Percentiles rank a stretch among this genome's conserved stretches.
Evolutionary conservation across 2,888 invertebrate genomes (phyloP).

Genomic region (Leucoptera coffeella): DNA sequence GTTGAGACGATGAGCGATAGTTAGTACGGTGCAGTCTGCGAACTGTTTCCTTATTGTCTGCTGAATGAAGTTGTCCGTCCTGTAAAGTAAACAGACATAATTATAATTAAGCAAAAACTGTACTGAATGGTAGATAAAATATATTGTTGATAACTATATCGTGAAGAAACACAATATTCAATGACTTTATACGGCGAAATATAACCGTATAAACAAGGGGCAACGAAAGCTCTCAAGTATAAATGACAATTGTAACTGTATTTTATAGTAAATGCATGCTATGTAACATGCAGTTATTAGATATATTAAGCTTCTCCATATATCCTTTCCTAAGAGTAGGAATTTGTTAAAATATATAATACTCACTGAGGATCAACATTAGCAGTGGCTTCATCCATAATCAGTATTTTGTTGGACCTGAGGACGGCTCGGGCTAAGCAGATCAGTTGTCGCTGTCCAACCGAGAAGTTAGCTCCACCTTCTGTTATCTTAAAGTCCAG

Average conservation of each 20-base stretch:
- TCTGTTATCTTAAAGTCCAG: slow-evolving; percentile 67
- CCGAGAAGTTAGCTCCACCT: slow-evolving; percentile 77
- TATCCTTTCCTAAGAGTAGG: too few relatives aligned
- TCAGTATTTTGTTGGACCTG: slow-evolving; percentile 74
- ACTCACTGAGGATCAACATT: slow-evolving; percentile 80
- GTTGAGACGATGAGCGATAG: slow-evolving; percentile 87
- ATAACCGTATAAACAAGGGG: neutral
- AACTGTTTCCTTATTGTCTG: slow-evolving; percentile 75
- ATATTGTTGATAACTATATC: too few relatives aligned
- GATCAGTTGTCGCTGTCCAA: slow-evolving; percentile 85
- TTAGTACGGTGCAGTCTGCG: slow-evolving; percentile 74
- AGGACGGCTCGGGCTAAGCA: slow-evolving; percentile 86
- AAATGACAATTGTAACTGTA: too few relatives aligned
- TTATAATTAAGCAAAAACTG: too few relatives aligned
- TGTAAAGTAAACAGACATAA: slow-evolving; percentile 14
- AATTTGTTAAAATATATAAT: too few relatives aligned
- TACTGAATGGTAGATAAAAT: too few relatives aligned
- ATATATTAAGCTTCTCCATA: too few relatives aligned
- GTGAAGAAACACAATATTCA: too few relatives aligned
- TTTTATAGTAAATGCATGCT: too few relatives aligned
- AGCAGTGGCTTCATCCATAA: slow-evolving; percentile 91
- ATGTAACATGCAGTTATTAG: too few relatives aligned
- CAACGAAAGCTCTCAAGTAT: neutral
- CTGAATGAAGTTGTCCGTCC: slow-evolving; percentile 79
- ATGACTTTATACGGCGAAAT: too few relatives aligned